Evolutionary conservation across 2,113 vertebrate genomes (phyloP).

Genomic region (Phyllopteryx taeniolatus): DNA sequence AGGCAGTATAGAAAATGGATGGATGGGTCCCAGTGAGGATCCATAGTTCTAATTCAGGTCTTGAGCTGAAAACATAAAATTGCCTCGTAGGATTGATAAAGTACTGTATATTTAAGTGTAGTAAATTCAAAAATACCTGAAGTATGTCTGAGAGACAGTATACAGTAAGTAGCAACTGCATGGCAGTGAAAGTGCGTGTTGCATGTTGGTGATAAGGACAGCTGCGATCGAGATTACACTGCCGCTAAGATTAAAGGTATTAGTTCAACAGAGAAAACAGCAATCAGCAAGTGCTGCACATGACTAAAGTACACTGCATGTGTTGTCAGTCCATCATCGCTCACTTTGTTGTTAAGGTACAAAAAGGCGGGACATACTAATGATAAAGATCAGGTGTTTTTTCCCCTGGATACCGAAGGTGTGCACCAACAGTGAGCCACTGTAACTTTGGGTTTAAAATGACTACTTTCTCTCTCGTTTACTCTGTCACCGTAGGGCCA

Average conservation of each 20-base stretch:
- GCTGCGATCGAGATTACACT: constrained; percentile 42
- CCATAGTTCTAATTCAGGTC: background rate
- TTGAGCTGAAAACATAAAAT: background rate
- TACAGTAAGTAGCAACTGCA: background rate
- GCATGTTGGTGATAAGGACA: constrained; percentile 27
- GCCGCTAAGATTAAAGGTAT: constrained; percentile 27
- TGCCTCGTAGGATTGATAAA: background rate
- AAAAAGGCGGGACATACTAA: constrained; percentile 10
- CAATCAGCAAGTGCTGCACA: constrained; percentile 32
- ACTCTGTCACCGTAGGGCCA: constrained; percentile 23
- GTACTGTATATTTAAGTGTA: background rate
- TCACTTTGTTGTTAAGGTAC: background rate
- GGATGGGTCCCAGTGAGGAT: background rate
- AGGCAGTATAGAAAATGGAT: background rate
- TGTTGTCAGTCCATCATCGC: background rate
- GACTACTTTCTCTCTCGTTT: constrained; percentile 41
- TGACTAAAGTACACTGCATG: background rate
- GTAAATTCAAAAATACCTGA: background rate
- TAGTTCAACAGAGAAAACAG: constrained; percentile 28
- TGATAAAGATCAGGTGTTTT: constrained; percentile 34
- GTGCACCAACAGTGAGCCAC: constrained; percentile 46
- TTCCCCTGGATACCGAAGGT: constrained; percentile 43
- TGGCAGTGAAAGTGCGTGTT: constrained; percentile 1
- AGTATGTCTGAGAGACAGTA: background rate
- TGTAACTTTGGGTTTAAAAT: constrained; percentile 53